Conservation (phyloP, 2,888 invertebrate species). For the Brachylomia viminalis region DNA sequence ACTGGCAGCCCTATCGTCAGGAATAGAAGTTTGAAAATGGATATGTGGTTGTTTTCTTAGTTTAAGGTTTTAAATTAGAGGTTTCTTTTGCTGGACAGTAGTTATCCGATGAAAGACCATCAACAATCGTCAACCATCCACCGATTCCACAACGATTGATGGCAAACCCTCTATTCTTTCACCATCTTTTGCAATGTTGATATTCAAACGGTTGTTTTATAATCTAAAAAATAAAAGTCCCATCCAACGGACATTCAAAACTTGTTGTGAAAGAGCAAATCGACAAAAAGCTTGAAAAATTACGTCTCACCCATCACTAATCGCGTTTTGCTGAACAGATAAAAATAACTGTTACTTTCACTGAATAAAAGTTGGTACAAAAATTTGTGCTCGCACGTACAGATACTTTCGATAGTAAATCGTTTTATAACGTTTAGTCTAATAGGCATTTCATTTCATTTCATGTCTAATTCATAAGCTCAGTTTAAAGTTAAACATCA, state of each 20-base stretch:
- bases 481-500: too few species aligned
- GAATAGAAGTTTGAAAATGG: not conserved
- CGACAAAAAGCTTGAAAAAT: conserved; percentile 62
- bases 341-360: conserved; percentile 61
- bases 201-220: conserved; percentile 31
- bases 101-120: not conserved
- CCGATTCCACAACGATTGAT: not conserved
- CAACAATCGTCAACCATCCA: too few species aligned
- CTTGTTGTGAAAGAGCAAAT: conserved; percentile 50
- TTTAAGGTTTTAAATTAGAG: not conserved
- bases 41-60: not conserved
- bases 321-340: conserved; percentile 44
- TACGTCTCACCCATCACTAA: conserved; percentile 55
- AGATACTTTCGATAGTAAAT: conserved; percentile 53
- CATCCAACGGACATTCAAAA: conserved; percentile 24
- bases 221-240: conserved; percentile 29
- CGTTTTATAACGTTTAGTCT: conserved; percentile 20
- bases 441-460: conserved; percentile 17
- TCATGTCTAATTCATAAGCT: conserved; percentile 8
- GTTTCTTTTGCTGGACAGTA: not conserved
- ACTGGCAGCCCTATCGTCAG: too few species aligned
- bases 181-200: not conserved
- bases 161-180: not conserved
- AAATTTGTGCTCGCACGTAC: conserved; percentile 45
- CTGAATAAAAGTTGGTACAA: conserved; percentile 47